phyloP scores from a whole-genome alignment of 2,113 vertebrate genomes.

The Myotis yumanensis region DNA sequence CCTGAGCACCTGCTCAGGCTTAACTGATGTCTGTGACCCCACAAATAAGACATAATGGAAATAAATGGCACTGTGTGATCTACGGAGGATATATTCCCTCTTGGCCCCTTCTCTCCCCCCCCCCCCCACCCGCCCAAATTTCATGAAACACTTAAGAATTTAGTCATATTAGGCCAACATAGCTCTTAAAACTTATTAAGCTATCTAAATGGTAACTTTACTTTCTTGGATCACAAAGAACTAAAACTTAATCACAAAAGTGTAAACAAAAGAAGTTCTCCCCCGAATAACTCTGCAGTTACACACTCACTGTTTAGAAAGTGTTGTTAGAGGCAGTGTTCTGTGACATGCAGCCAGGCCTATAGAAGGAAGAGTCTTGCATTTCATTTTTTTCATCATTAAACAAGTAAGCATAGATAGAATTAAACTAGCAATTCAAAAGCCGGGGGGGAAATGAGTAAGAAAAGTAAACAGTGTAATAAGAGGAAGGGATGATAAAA shows the following conservation, averaged over 20 bases:
- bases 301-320: not conserved
- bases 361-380: not conserved
- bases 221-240: not conserved
- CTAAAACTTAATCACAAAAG: not conserved
- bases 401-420: not conserved
- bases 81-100: not conserved
- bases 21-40: not conserved
- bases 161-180: not conserved
- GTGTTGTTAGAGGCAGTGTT: not conserved
- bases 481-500: not conserved
- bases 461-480: not conserved
- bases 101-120: no score
- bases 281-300: not conserved
- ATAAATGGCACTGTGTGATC: not conserved
- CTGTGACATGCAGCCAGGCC: not conserved
- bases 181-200: no score
- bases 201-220: no score
- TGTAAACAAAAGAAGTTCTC: not conserved
- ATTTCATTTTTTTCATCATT: not conserved
- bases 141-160: not conserved
- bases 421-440: conserved; percentile 21
- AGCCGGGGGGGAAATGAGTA: not conserved
- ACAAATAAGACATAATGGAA: not conserved
- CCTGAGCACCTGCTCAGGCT: not conserved
- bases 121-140: accelerated